A percentile compares a stretch with the other conserved stretches of the same genome.
Evolutionary conservation across 2,113 vertebrate species (phyloP).

Genomic region (Neotoma lepida): DNA sequence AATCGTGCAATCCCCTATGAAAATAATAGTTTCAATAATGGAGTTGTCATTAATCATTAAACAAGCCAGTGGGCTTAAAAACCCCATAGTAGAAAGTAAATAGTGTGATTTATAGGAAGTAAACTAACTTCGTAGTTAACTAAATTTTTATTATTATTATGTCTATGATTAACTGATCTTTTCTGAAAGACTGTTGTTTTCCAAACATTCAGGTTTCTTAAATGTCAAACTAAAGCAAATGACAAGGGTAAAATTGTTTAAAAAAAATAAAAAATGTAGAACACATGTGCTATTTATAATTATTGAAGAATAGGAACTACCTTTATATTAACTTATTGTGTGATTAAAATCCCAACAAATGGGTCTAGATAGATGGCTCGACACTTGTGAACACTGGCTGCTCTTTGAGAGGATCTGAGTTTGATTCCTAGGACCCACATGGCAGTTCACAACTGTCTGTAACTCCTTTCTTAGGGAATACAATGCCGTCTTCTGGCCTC

Average conservation of each 20-base stretch:
- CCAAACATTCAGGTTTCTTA: conserved; percentile 55
- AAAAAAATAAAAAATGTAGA: conserved; percentile 53
- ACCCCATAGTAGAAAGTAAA: background rate
- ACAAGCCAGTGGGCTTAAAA: background rate
- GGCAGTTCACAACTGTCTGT: background rate
- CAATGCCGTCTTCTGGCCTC: background rate
- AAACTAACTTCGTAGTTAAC: conserved; percentile 41
- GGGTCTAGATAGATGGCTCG: background rate
- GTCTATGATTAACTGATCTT: conserved; percentile 34
- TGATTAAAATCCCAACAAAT: conserved; percentile 15
- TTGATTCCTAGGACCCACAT: background rate
- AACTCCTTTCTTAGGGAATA: too few relatives aligned
- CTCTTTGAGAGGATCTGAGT: background rate
- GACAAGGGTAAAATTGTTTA: conserved; percentile 53
- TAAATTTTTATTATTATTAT: background rate
- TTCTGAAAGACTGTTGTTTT: conserved; percentile 59
- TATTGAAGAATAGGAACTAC: conserved; percentile 42
- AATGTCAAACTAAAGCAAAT: conserved; percentile 69
- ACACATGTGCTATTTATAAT: conserved; percentile 62
- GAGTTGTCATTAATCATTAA: background rate
- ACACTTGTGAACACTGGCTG: background rate
- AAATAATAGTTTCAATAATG: background rate
- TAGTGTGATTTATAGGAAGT: conserved; percentile 25
- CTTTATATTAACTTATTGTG: background rate
- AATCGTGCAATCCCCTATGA: background rate